Evolutionary conservation across 2,113 vertebrate species (phyloP).

Genomic region (Ancistrus triradiatus): DNA sequence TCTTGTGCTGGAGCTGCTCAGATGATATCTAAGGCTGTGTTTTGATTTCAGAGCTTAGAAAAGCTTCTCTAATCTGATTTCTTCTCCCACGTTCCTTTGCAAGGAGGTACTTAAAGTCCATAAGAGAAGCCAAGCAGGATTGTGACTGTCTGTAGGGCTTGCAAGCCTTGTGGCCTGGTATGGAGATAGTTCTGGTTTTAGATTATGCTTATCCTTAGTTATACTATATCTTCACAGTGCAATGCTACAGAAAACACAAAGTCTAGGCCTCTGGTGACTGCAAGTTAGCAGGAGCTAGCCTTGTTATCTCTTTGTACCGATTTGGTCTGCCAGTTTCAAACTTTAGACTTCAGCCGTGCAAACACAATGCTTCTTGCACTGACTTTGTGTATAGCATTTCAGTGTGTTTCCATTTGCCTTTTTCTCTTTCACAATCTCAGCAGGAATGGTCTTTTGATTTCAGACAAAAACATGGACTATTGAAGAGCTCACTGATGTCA

Average conservation of each 20-base stretch:
- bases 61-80: conserved; percentile 69
- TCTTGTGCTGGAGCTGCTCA: conserved; percentile 61
- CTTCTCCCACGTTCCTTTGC: conserved; percentile 55
- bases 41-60: conserved; percentile 63
- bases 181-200: conserved; percentile 35
- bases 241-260: conserved; percentile 48
- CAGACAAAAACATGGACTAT: conserved; percentile 43
- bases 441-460: conserved; percentile 30
- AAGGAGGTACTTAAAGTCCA: conserved; percentile 52
- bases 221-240: conserved; percentile 50
- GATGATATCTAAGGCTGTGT: conserved; percentile 67
- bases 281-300: conserved; percentile 27
- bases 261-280: conserved; percentile 32
- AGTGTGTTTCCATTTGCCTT: conserved; percentile 18
- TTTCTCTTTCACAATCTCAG: conserved; percentile 13
- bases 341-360: conserved; percentile 17
- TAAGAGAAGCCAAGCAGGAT: conserved; percentile 19
- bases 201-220: conserved; percentile 55
- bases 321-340: conserved; percentile 23
- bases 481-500: conserved; percentile 30
- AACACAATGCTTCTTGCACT: conserved; percentile 18
- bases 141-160: conserved; percentile 25
- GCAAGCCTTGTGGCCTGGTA: conserved; percentile 46
- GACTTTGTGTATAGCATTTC: conserved; percentile 9
- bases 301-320: conserved; percentile 36